Evolutionary conservation across 2,113 vertebrate species (phyloP).

Genomic region (Grallaria varia): DNA sequence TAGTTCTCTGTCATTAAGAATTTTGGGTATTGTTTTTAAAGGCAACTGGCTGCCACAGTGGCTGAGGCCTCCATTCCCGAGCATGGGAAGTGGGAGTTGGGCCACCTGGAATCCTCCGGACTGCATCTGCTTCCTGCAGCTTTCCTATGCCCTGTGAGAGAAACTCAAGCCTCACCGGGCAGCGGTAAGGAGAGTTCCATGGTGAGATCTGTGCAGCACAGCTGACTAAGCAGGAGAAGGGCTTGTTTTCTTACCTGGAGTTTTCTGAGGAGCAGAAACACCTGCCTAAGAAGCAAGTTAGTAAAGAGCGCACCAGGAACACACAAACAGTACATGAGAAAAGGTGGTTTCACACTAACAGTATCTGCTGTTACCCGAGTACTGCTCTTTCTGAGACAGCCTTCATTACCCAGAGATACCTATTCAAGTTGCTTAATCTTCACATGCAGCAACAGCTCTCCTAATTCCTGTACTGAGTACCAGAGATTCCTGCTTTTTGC

Average conservation of each 20-base stretch:
- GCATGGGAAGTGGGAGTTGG: accelerated
- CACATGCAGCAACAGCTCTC: not conserved
- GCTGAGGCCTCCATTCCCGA: accelerated
- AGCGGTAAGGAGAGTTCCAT: not conserved
- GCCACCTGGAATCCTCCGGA: not conserved
- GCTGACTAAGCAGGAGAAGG: not conserved
- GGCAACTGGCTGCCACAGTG: not conserved
- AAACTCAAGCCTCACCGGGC: not conserved
- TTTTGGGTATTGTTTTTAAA: not conserved
- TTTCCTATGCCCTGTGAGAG: not conserved
- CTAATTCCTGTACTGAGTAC: accelerated
- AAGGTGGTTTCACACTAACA: not conserved
- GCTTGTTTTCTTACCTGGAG: not conserved
- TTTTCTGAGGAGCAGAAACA: not conserved
- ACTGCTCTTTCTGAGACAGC: not conserved
- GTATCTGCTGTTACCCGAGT: not conserved
- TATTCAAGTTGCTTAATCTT: not conserved
- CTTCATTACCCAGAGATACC: not conserved
- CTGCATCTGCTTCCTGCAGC: accelerated
- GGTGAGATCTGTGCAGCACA: not conserved
- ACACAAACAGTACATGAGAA: not conserved
- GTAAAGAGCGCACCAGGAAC: not conserved
- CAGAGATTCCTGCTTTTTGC: not conserved
- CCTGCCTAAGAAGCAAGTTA: not conserved
- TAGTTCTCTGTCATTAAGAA: not conserved